Evolutionary conservation across 2,888 invertebrate genomes (phyloP).

Genomic region (Ferrisia virgata): DNA sequence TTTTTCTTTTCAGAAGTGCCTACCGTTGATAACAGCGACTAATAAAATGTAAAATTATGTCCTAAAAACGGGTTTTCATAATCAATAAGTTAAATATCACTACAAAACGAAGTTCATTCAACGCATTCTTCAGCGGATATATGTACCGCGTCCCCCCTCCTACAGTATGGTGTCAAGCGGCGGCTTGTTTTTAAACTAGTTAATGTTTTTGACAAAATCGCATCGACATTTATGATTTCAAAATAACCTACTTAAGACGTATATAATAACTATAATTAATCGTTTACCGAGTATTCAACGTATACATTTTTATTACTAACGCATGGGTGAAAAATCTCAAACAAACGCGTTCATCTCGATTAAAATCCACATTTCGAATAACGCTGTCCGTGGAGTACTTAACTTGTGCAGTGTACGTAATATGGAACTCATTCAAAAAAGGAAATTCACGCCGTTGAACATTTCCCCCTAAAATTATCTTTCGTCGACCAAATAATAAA

Average conservation of each 20-base stretch:
- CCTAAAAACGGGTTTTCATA: conserved; percentile 14
- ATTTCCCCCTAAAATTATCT: background rate
- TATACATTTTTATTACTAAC: background rate
- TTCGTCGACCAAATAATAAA: background rate
- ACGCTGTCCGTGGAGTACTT: too few relatives aligned
- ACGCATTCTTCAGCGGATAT: conserved; percentile 1
- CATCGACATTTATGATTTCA: conserved; percentile 22
- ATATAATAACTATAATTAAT: conserved; percentile 35
- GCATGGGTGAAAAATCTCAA: background rate
- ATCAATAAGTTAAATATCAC: background rate
- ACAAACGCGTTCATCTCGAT: background rate
- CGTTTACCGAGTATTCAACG: background rate
- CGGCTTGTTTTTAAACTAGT: conserved; percentile 11
- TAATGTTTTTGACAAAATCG: conserved; percentile 31
- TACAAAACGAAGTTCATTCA: conserved; percentile 10
- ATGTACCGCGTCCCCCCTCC: background rate
- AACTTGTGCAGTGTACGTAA: background rate
- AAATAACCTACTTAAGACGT: background rate
- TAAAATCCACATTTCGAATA: background rate
- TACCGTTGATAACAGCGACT: conserved; percentile 4
- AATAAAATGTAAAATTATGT: conserved; percentile 21
- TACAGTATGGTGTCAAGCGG: background rate
- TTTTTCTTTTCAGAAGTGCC: background rate
- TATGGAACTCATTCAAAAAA: background rate
- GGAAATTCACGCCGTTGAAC: background rate